These are phyloP conservation scores for Larimichthys crocea DNA, from an alignment of 2,113 vertebrate species.

Conservation along the genomic window DNA sequence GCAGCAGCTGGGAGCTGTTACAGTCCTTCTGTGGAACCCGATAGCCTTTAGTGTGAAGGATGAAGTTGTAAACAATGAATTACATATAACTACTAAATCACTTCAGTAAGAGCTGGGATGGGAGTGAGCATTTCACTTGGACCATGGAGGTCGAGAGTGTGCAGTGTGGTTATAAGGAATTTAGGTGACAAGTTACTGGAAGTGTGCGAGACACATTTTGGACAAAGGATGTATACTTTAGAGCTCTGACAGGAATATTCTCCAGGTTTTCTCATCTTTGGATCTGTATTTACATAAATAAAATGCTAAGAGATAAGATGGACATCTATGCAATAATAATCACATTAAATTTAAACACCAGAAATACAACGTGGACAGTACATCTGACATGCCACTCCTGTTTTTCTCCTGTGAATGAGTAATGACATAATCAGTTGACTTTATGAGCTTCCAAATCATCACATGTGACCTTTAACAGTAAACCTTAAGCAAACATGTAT, in stretches of 20 bases:
- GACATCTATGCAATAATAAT: neutral
- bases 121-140: slow-evolving; percentile 56
- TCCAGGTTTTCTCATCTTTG: neutral
- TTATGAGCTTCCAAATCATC: slow-evolving; percentile 52
- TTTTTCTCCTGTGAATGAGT: slow-evolving; percentile 27
- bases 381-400: slow-evolving; percentile 12
- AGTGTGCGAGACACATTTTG: slow-evolving; percentile 24
- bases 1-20: slow-evolving; percentile 63
- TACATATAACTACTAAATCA: slow-evolving; percentile 65
- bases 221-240: slow-evolving; percentile 7
- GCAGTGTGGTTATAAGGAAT: slow-evolving; percentile 25
- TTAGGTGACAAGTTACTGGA: slow-evolving; percentile 23
- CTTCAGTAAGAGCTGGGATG: slow-evolving; percentile 38
- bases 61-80: slow-evolving; percentile 70
- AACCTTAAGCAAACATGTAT: slow-evolving; percentile 36
- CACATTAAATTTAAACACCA: neutral
- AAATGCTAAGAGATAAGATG: neutral
- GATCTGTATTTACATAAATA: slow-evolving; percentile 7
- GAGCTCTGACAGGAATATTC: neutral
- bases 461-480: slow-evolving; percentile 52
- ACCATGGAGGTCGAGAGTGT: slow-evolving; percentile 28
- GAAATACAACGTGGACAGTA: too few species aligned
- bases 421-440: slow-evolving; percentile 66
- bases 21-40: slow-evolving; percentile 53
- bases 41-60: slow-evolving; percentile 66